These are phyloP conservation scores for Ochropacha duplaris DNA, from an alignment of 2,888 invertebrate species.

Conservation along the genomic window DNA sequence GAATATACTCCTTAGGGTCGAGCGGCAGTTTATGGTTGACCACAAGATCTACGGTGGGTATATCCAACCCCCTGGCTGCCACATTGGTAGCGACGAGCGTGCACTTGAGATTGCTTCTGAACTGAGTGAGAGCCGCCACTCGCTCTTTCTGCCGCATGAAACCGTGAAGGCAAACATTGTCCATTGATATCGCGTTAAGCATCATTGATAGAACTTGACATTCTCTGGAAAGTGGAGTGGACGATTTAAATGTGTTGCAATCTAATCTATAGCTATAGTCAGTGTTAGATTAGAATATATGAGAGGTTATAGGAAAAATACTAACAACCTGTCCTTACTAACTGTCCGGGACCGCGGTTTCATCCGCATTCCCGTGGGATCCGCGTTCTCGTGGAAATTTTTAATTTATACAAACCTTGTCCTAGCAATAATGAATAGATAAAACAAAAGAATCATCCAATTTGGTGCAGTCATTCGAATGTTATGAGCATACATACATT, in stretches of 20 bases:
- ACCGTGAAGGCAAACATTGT: constrained; percentile 95
- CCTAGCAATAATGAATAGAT: too few relatives aligned
- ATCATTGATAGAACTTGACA: constrained; percentile 96
- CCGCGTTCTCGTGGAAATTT: too few relatives aligned
- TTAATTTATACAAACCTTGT: too few relatives aligned
- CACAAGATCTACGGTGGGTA: constrained; percentile 97
- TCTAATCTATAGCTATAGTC: too few relatives aligned
- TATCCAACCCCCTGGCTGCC: constrained; percentile 97
- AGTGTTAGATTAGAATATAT: too few relatives aligned
- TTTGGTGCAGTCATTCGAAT: too few relatives aligned
- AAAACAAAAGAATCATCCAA: too few relatives aligned
- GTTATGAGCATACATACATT: too few relatives aligned
- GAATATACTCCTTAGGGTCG: constrained; percentile 96
- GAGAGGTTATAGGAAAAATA: too few relatives aligned
- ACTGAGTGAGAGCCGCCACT: constrained; percentile 91
- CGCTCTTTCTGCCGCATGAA: constrained; percentile 95
- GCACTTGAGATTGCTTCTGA: constrained; percentile 93
- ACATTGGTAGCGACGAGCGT: constrained; percentile 98
- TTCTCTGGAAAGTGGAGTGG: constrained; percentile 80
- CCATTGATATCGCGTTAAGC: constrained; percentile 92
- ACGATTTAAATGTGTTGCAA: background rate
- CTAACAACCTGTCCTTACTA: too few relatives aligned
- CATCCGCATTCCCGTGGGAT: too few relatives aligned
- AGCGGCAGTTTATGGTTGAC: constrained; percentile 97
- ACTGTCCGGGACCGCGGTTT: too few relatives aligned